These are phyloP conservation scores for Scrobipalpa atriplicella DNA, from an alignment of 2,888 invertebrate species.

Conservation along the genomic window DNA sequence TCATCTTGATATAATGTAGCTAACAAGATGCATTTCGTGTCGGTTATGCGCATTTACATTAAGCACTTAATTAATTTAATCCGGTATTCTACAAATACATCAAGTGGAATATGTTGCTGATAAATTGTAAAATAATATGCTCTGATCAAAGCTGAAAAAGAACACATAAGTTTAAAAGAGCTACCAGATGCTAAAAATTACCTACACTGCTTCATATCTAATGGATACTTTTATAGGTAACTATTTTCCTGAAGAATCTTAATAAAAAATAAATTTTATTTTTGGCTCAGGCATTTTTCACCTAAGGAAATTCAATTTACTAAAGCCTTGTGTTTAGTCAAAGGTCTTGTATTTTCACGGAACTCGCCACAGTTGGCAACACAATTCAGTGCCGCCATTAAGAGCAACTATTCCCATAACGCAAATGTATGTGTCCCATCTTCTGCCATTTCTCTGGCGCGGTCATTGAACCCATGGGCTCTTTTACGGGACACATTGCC, in stretches of 20 bases:
- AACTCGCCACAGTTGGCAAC: conserved; percentile 14
- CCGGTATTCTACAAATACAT: too few species aligned
- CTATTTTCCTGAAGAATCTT: too few species aligned
- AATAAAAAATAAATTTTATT: background rate
- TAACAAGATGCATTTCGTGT: background rate
- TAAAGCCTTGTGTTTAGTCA: background rate
- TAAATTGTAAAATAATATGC: too few species aligned
- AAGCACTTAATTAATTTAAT: too few species aligned
- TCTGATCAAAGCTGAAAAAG: too few species aligned
- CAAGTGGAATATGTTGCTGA: too few species aligned
- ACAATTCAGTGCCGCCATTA: conserved; percentile 42
- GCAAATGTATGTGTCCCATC: conserved; percentile 38
- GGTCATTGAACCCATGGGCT: conserved; percentile 41
- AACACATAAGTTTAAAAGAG: too few species aligned
- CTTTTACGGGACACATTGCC: conserved; percentile 35
- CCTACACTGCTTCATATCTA: too few species aligned
- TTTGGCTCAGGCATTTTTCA: background rate
- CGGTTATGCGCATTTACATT: too few species aligned
- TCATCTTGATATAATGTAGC: too few species aligned
- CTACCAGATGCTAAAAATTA: background rate
- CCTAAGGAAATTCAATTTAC: background rate
- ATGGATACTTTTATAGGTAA: too few species aligned
- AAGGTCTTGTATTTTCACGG: background rate
- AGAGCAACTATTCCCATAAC: conserved; percentile 41
- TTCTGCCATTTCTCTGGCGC: background rate